These are phyloP conservation scores for Melanerpes formicivorus DNA, from an alignment of 2,113 vertebrate species.

Conservation along the genomic window DNA sequence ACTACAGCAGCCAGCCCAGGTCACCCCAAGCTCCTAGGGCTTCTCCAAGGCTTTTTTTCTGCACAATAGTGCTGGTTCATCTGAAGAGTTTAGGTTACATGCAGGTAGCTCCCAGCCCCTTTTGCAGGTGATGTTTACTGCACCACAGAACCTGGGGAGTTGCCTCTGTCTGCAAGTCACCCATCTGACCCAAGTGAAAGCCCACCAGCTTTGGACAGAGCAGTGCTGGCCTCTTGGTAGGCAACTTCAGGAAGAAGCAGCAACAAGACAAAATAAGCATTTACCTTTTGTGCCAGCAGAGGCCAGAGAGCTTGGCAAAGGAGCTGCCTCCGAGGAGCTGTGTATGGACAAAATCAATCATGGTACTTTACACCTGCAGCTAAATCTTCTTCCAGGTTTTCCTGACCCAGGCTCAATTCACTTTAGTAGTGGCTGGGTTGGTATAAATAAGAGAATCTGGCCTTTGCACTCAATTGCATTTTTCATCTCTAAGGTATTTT, in stretches of 20 bases:
- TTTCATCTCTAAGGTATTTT: neutral
- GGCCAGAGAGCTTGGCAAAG: neutral
- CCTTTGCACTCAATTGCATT: neutral
- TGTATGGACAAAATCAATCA: neutral
- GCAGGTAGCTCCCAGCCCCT: neutral
- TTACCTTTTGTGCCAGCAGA: neutral
- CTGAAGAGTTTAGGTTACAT: neutral
- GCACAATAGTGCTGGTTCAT: neutral
- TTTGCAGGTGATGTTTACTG: neutral
- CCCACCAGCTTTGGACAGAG: neutral
- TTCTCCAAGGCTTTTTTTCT: neutral
- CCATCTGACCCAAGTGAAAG: neutral
- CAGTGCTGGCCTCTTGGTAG: neutral
- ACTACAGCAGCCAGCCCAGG: neutral
- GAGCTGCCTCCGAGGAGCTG: neutral
- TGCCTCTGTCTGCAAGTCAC: neutral
- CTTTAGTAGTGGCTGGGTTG: neutral
- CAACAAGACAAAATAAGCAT: neutral
- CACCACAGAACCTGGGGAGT: fast-evolving
- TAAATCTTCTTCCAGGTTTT: neutral
- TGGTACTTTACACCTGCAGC: neutral
- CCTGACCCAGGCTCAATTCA: neutral
- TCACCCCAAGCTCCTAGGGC: neutral
- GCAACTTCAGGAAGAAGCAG: neutral
- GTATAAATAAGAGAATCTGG: neutral